Conservation (phyloP, 2,113 vertebrate genomes). For the Globicephala melas region DNA sequence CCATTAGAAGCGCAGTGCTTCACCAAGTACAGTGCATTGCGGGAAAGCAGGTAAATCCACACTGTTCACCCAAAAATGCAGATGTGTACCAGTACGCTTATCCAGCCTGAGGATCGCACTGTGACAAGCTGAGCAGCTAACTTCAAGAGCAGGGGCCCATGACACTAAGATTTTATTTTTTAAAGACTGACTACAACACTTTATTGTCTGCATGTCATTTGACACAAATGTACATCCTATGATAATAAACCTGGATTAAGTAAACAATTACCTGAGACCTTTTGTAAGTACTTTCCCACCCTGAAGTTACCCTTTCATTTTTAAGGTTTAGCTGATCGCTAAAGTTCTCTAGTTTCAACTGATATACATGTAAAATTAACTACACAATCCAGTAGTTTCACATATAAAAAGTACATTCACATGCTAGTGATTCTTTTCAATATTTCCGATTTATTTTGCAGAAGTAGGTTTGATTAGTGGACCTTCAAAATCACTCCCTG, state of each 20-base stretch:
- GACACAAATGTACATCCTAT: not conserved
- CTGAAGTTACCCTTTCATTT: not conserved
- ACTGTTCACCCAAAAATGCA: not conserved
- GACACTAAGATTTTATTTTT: not conserved
- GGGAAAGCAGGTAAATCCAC: constrained; percentile 21
- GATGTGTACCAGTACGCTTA: accelerated
- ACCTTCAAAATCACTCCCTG: not conserved
- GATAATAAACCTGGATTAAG: not conserved
- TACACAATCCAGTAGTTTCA: not conserved
- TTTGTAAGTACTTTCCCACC: not conserved
- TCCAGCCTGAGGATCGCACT: not conserved
- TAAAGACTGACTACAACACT: not conserved
- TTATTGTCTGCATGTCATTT: not conserved
- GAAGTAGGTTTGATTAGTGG: not conserved
- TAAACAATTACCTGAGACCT: not conserved
- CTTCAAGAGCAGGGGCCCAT: not conserved
- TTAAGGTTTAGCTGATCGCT: not conserved
- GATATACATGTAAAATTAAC: not conserved
- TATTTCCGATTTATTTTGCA: not conserved
- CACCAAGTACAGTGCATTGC: not conserved
- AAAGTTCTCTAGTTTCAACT: not conserved
- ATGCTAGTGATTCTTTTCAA: not conserved
- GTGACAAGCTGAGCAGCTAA: not conserved
- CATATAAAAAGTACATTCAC: not conserved
- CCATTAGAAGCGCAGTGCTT: constrained; percentile 34